phyloP scores from a whole-genome alignment of 2,113 vertebrate genomes.

The Halichoeres trimaculatus region DNA sequence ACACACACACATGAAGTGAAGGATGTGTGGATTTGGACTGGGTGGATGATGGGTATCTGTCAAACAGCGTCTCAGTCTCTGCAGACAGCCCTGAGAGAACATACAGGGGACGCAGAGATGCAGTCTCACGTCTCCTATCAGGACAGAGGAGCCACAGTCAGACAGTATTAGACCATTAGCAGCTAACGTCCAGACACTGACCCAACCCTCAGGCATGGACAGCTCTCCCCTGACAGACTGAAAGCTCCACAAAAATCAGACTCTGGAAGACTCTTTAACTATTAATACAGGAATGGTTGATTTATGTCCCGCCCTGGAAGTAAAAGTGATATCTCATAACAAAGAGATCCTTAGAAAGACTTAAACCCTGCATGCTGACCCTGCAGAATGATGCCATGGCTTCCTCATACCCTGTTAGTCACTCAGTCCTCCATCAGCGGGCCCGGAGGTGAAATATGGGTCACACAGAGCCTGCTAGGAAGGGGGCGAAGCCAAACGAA shows the following conservation, averaged over 20 bases:
- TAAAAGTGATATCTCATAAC: background rate
- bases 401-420: conserved; percentile 22
- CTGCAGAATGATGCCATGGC: conserved; percentile 19
- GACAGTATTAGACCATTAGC: conserved; percentile 60
- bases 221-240: conserved; percentile 29
- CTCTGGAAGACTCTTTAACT: conserved; percentile 20
- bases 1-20: conserved; percentile 10
- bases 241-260: conserved; percentile 17
- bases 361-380: background rate
- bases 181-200: conserved; percentile 53
- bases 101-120: conserved; percentile 58
- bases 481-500: conserved; percentile 25
- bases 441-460: conserved; percentile 38
- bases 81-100: conserved; percentile 56
- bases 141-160: conserved; percentile 53
- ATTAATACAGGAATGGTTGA: conserved; percentile 13
- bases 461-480: conserved; percentile 23
- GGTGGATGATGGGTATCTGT: conserved; percentile 70
- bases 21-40: conserved; percentile 52
- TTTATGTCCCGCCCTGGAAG: background rate
- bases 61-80: conserved; percentile 44
- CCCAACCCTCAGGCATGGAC: conserved; percentile 52
- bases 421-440: conserved; percentile 8
- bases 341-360: conserved; percentile 35
- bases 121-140: conserved; percentile 67